A percentile compares a stretch with the other conserved stretches of the same genome.
phyloP scores from a whole-genome alignment of 2,113 vertebrate species.

The Hippocampus zosterae region DNA sequence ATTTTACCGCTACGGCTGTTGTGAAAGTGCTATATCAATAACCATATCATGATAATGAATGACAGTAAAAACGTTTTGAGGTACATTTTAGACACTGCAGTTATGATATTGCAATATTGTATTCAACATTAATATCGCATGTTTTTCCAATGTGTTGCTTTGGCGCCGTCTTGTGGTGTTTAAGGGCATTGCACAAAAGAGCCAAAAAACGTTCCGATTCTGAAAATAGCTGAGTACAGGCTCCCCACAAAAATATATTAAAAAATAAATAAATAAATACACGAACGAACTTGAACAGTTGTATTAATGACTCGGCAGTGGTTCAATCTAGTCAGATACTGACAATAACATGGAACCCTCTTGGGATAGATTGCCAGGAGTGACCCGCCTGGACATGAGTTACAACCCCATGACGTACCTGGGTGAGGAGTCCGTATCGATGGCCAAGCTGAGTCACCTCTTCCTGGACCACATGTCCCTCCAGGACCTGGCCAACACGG shows the following conservation, averaged over 20 bases:
- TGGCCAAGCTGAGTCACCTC: conserved; percentile 83
- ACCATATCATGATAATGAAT: too few relatives aligned
- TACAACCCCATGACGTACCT: conserved; percentile 89
- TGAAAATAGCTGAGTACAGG: neutral
- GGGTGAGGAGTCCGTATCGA: conserved; percentile 80
- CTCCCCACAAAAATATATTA: too few relatives aligned
- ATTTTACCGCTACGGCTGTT: too few relatives aligned
- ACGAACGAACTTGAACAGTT: neutral
- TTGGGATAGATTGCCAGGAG: conserved; percentile 64
- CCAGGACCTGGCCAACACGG: conserved; percentile 79
- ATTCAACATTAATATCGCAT: too few relatives aligned
- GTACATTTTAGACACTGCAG: too few relatives aligned
- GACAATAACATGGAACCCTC: neutral
- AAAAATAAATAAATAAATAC: neutral
- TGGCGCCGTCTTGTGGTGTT: neutral
- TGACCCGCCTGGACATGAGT: conserved; percentile 80
- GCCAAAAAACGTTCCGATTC: neutral
- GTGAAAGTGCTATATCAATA: too few relatives aligned
- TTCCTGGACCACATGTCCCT: conserved; percentile 82
- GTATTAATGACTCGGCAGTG: neutral
- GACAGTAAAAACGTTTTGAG: too few relatives aligned
- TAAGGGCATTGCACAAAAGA: neutral
- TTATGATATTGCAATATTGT: too few relatives aligned
- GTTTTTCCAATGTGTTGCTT: neutral
- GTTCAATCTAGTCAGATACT: too few relatives aligned